Evolutionary conservation across 2,888 invertebrate genomes (phyloP).

Genomic region (Willowsia nigromaculata): DNA sequence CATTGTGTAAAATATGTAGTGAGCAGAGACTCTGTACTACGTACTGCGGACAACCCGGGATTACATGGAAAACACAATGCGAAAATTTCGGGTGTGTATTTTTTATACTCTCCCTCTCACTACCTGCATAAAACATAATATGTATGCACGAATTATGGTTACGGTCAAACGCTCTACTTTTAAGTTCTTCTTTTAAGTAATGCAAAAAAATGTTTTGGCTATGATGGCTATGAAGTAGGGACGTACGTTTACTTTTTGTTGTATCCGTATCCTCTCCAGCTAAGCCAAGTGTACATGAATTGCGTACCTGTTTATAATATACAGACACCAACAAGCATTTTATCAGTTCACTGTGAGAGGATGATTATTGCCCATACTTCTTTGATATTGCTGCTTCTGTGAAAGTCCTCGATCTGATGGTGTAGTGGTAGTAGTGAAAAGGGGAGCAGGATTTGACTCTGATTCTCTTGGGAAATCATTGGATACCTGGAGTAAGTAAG

Average conservation of each 20-base stretch:
- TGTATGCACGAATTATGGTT: constrained; percentile 39
- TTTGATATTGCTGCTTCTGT: not conserved
- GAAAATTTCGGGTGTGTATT: not conserved
- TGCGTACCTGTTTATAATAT: constrained; percentile 22
- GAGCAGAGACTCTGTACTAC: not conserved
- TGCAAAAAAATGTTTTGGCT: not conserved
- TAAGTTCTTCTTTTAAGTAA: not conserved
- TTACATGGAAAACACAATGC: not conserved
- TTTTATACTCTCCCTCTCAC: not conserved
- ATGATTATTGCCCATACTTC: not conserved
- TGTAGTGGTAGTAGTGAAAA: not conserved
- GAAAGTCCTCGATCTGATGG: constrained; percentile 11
- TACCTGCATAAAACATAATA: constrained; percentile 50
- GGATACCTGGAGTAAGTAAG: constrained; percentile 58
- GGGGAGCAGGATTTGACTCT: constrained; percentile 43
- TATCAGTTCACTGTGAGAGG: not conserved
- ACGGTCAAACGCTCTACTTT: not conserved
- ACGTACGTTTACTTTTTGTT: not conserved
- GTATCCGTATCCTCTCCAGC: not conserved
- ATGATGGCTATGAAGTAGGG: too few relatives aligned
- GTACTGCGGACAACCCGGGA: not conserved
- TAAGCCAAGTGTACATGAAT: not conserved
- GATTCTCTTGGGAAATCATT: constrained; percentile 66
- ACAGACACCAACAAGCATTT: not conserved
- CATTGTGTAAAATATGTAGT: too few relatives aligned